phyloP scores from a whole-genome alignment of 2,113 vertebrate species.

The Trematomus loennbergii region DNA sequence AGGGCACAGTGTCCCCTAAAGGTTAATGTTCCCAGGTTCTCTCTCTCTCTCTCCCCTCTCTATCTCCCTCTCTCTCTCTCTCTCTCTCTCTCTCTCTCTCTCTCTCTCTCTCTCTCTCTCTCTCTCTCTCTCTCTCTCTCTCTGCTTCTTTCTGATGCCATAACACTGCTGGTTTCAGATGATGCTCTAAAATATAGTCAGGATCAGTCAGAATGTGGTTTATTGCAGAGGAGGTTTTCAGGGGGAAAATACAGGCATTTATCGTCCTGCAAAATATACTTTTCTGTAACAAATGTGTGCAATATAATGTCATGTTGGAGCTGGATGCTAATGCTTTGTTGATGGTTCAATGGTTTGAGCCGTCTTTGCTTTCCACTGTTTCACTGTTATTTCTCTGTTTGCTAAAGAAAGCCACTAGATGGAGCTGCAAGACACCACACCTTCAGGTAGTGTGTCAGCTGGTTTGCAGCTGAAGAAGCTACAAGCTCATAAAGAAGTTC shows the following conservation, averaged over 20 bases:
- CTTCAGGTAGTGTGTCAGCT: neutral
- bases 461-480: neutral
- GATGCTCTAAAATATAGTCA: slow-evolving; percentile 8
- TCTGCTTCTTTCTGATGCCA: neutral
- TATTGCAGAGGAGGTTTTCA: too few relatives aligned
- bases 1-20: slow-evolving; percentile 65
- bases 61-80: too few relatives aligned
- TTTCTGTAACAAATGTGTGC: too few relatives aligned
- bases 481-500: neutral
- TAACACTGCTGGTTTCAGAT: slow-evolving; percentile 24
- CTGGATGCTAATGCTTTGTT: slow-evolving; percentile 6
- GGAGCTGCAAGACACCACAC: slow-evolving; percentile 58
- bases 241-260: too few relatives aligned
- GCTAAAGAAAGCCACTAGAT: slow-evolving; percentile 61
- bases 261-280: too few relatives aligned
- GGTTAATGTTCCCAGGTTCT: slow-evolving; percentile 78
- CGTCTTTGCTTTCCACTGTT: neutral
- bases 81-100: too few relatives aligned
- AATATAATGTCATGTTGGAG: neutral
- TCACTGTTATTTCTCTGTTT: slow-evolving; percentile 18
- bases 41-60: too few relatives aligned
- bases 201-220: too few relatives aligned
- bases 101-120: too few relatives aligned
- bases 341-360: neutral
- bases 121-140: neutral